phyloP scores from a whole-genome alignment of 2,797 vertebrate species.

The Myripristis murdjan region DNA sequence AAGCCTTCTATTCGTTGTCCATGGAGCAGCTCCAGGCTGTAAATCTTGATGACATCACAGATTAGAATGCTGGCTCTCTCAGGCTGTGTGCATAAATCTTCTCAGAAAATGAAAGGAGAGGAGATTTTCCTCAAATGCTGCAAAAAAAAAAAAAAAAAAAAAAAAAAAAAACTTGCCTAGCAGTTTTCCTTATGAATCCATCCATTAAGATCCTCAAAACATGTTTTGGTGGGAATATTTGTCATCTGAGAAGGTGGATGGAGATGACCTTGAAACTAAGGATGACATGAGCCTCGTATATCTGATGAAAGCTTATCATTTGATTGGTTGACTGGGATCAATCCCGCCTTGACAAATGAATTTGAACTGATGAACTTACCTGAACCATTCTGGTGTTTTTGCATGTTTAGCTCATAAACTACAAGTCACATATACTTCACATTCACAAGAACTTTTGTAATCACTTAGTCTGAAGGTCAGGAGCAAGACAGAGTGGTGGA shows the following conservation, averaged over 20 bases:
- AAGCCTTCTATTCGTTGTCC: constrained; percentile 55
- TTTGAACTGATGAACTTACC: too few relatives aligned
- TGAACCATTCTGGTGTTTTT: too few relatives aligned
- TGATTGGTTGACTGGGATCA: not conserved
- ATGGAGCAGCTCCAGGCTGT: constrained; percentile 57
- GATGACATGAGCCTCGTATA: not conserved
- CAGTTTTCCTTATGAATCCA: constrained; percentile 34
- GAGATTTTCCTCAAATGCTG: constrained; percentile 47
- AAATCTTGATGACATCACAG: constrained; percentile 73
- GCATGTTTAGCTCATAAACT: too few relatives aligned
- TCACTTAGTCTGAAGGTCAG: too few relatives aligned
- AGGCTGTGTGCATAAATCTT: constrained; percentile 67
- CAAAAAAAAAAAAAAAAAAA: constrained; percentile 36
- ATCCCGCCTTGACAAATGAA: too few relatives aligned
- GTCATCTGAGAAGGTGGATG: not conserved
- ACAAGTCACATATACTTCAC: too few relatives aligned
- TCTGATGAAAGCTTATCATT: not conserved
- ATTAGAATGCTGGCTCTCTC: constrained; percentile 58
- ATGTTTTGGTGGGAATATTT: constrained; percentile 20
- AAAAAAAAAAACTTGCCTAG: constrained; percentile 31
- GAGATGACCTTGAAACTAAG: not conserved
- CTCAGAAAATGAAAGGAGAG: constrained; percentile 52
- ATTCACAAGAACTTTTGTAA: too few relatives aligned
- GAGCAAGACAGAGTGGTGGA: too few relatives aligned
- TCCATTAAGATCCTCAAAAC: constrained; percentile 24